These are phyloP conservation scores for Orientallactaga sibirica DNA, from an alignment of 2,797 vertebrate genomes.

Conservation along the genomic window DNA sequence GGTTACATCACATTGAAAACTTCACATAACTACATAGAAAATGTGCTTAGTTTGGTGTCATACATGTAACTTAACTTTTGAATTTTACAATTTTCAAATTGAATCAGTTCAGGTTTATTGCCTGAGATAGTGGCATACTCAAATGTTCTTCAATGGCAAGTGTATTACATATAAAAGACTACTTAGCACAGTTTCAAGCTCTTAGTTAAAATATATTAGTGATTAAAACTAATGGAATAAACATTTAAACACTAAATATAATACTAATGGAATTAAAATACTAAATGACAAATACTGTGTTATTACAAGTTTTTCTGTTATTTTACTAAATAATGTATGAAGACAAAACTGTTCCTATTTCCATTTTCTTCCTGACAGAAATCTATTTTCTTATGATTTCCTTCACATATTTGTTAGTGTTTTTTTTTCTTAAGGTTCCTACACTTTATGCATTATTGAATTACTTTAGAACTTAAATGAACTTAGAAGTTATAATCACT, in stretches of 20 bases:
- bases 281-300: slow-evolving; percentile 2
- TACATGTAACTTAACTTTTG: slow-evolving; percentile 42
- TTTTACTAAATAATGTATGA: slow-evolving; percentile 17
- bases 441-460: neutral
- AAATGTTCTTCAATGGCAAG: slow-evolving; percentile 44
- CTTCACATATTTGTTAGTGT: slow-evolving; percentile 50
- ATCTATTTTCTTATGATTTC: slow-evolving; percentile 37
- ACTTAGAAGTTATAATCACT: slow-evolving; percentile 15
- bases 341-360: neutral
- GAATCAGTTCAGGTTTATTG: slow-evolving; percentile 54
- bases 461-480: slow-evolving; percentile 38
- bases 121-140: slow-evolving; percentile 30
- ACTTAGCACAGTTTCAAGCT: slow-evolving; percentile 73
- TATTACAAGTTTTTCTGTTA: slow-evolving; percentile 40
- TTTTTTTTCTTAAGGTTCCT: slow-evolving; percentile 25
- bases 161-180: slow-evolving; percentile 8
- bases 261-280: slow-evolving; percentile 61
- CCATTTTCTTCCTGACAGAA: slow-evolving; percentile 40
- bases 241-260: slow-evolving; percentile 18
- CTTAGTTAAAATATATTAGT: slow-evolving; percentile 53
- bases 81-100: slow-evolving; percentile 54
- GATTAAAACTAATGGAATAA: slow-evolving; percentile 69
- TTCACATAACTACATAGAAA: slow-evolving; percentile 47
- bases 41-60: slow-evolving; percentile 51
- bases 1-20: slow-evolving; percentile 65